phyloP scores from a whole-genome alignment of 2,113 vertebrate species.

The Tyto alba region DNA sequence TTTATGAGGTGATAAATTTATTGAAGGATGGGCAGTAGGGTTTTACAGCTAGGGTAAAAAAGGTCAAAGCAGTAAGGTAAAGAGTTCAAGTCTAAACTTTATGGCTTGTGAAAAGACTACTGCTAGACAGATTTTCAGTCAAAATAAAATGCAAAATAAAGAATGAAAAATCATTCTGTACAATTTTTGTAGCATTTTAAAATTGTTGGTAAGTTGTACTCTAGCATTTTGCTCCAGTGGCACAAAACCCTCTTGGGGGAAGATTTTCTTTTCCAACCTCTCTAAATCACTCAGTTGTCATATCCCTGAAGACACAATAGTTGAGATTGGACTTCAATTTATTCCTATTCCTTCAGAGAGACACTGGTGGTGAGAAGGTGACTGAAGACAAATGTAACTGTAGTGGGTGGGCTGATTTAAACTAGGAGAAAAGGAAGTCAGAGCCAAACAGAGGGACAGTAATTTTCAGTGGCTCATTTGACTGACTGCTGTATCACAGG shows the following conservation, averaged over 20 bases:
- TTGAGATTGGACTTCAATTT: conserved; percentile 36
- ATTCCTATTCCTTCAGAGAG: conserved; percentile 5
- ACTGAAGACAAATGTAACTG: conserved; percentile 10
- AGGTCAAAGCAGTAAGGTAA: conserved; percentile 73
- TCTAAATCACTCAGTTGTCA: conserved; percentile 12
- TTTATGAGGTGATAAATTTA: conserved; percentile 81
- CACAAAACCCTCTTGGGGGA: not conserved
- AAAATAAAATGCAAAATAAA: not conserved
- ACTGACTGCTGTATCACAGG: not conserved
- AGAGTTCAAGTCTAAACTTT: conserved; percentile 80
- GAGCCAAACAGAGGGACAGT: not conserved
- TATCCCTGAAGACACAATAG: not conserved
- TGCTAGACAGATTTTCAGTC: conserved; percentile 48
- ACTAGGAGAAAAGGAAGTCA: not conserved
- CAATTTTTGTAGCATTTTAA: not conserved
- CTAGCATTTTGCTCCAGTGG: not conserved
- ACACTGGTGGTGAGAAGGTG: conserved; percentile 5
- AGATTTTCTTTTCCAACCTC: not conserved
- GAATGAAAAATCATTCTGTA: not conserved
- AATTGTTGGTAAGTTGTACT: not conserved
- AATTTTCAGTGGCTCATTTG: not conserved
- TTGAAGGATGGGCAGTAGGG: conserved; percentile 71
- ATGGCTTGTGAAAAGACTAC: conserved; percentile 76
- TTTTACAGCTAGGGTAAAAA: conserved; percentile 68
- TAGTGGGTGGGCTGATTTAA: conserved; percentile 1